phyloP scores from a whole-genome alignment of 2,888 invertebrate genomes.

The Caenorhabditis japonica region DNA sequence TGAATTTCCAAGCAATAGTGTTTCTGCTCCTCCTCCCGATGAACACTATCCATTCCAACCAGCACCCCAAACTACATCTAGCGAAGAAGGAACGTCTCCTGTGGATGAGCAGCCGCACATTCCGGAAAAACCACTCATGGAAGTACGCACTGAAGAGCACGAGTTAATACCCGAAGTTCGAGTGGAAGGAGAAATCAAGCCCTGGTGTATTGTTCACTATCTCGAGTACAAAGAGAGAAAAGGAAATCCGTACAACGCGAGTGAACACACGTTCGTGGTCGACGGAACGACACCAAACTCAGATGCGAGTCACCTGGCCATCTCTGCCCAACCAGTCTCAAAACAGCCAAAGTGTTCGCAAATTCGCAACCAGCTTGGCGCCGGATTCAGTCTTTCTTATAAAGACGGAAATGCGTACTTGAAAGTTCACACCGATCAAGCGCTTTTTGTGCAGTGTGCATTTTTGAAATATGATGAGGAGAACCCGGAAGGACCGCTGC shows the following conservation, averaged over 20 bases:
- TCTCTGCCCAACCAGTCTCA: background rate
- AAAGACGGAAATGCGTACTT: conserved; percentile 5
- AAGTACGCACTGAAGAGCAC: background rate
- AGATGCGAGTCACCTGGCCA: background rate
- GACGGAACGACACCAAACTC: conserved; percentile 4
- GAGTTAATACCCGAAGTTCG: background rate
- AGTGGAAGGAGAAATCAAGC: background rate
- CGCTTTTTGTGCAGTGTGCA: conserved; percentile 20
- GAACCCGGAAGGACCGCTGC: background rate
- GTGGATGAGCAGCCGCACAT: no score
- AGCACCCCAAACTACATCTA: no score
- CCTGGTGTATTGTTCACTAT: background rate
- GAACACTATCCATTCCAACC: no score
- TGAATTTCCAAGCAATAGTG: no score
- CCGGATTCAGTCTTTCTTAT: no score
- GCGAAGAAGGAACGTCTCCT: no score
- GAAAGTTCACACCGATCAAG: conserved; percentile 1
- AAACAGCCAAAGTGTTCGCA: background rate
- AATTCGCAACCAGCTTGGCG: conserved; percentile 15
- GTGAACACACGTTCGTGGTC: background rate
- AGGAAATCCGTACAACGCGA: background rate
- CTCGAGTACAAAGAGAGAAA: no score
- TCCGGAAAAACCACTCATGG: no score
- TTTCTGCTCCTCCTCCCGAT: no score
- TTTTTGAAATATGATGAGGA: background rate